Base-by-base conservation (phyloP, 2,113 vertebrate species). In the Psilopsiagon aymara region DNA sequence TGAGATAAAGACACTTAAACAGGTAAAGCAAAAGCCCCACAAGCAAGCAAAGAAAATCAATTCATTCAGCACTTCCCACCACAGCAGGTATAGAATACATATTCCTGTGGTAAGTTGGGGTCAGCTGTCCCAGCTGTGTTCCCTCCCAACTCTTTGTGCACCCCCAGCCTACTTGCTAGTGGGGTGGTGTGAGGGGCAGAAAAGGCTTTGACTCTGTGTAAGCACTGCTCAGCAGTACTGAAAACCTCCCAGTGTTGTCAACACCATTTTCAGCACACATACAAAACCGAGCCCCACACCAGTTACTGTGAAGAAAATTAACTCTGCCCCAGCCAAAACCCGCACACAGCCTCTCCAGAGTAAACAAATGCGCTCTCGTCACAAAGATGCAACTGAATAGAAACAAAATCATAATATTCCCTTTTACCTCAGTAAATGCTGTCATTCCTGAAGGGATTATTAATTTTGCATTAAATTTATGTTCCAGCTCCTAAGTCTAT, bases 401-500 rank as follows among this genome's bases (percentile, higher is more conserved):
- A 77, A 91, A 86, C 11, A 70, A 86, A 95, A 62, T 67, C 41
- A 49, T 66, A 15, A 62, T 35, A 57, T 86, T 91, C 51, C 24
- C 21, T 79, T 94, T 91, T 88, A 80, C 76, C 53, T 88, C 64
- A 78, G 44, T 66, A 91, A 92, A 88, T 17, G 7, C 24, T 83
- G 4, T 73, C 76, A 80, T 83, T 95, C 71, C 80, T 92, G 63
- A 92, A 66, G 49, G 89, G 68, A 27, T 88, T 74, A 74, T 77
- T 95, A 92, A 88, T 68, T 47, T 91, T 62, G 53, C 41, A 69
- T 90, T 88, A 91, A 86, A 95, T 74, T 94, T 21, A 28, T 62
- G 28, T 86, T 95, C 53, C 64, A 88, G 76, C 49, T 92, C 49
- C 64, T 92, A 91, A 94, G 88, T 95, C 86, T 88, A 69, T 90